These are phyloP conservation scores for Helicolenus hilgendorfi DNA, from an alignment of 2,797 vertebrate genomes.

Conservation along the genomic window DNA sequence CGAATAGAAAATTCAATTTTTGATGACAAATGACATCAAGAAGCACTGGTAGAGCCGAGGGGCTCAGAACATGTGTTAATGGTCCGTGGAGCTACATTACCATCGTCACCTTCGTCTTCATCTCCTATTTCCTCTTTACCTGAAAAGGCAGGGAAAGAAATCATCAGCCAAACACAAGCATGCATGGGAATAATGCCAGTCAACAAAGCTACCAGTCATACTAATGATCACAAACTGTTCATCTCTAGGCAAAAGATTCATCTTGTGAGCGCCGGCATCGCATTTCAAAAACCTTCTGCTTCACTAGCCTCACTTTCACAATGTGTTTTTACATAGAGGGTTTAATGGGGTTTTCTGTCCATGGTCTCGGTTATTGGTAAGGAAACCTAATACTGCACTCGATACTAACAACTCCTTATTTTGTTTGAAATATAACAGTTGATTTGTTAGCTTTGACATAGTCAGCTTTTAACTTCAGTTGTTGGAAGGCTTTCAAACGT, in stretches of 20 bases:
- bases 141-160: constrained; percentile 57
- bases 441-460: background rate
- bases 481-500: background rate
- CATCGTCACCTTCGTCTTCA: constrained; percentile 75
- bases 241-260: constrained; percentile 37
- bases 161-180: constrained; percentile 49
- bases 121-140: constrained; percentile 75
- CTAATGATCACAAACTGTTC: constrained; percentile 59
- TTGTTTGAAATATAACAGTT: background rate
- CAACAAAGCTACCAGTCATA: constrained; percentile 50
- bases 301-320: background rate
- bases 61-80: constrained; percentile 74
- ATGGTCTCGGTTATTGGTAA: background rate
- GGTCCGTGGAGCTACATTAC: constrained; percentile 79
- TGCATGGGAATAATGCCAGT: constrained; percentile 34
- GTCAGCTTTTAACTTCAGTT: background rate
- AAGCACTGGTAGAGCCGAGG: constrained; percentile 55
- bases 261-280: constrained; percentile 15
- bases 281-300: constrained; percentile 19
- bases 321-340: background rate
- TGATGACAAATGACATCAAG: constrained; percentile 82
- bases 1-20: constrained; percentile 77
- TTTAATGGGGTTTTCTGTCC: background rate
- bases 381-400: background rate
- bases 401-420: background rate